Evolutionary conservation across 1,140 invertebrate genomes (phyloP).

Genomic region (Drosophila nebulosa): DNA sequence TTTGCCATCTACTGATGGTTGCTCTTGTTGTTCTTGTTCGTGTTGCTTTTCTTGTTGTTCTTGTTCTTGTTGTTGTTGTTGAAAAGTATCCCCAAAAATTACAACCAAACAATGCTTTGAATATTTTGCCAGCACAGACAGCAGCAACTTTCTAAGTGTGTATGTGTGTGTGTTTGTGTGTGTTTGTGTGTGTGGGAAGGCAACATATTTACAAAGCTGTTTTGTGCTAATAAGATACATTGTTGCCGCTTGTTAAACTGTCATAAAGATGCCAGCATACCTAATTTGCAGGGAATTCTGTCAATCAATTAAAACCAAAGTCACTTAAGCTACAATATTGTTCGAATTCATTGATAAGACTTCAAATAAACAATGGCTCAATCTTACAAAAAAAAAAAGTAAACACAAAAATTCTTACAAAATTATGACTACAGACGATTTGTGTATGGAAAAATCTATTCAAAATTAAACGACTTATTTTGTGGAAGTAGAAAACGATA

Average conservation of each 20-base stretch:
- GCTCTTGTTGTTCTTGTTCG: slow-evolving; percentile 17
- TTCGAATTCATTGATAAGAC: background rate
- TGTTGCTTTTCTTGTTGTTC: slow-evolving; percentile 19
- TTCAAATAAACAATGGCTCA: background rate
- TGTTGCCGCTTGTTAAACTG: background rate
- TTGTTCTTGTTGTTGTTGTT: slow-evolving; percentile 19
- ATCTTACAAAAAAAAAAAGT: too few species aligned
- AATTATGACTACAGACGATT: too few species aligned
- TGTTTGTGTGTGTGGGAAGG: slow-evolving; percentile 13
- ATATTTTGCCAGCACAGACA: slow-evolving; percentile 43
- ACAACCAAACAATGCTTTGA: slow-evolving; percentile 63
- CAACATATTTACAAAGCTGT: slow-evolving; percentile 59
- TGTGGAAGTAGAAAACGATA: too few species aligned
- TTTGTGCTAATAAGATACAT: slow-evolving; percentile 74
- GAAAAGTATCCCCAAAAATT: slow-evolving; percentile 66
- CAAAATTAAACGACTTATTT: too few species aligned
- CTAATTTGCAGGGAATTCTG: background rate
- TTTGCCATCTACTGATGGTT: slow-evolving; percentile 22
- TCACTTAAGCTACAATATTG: background rate
- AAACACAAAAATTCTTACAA: too few species aligned
- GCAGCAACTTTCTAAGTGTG: too few species aligned
- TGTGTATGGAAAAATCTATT: too few species aligned
- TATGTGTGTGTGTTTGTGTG: background rate
- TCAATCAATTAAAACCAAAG: background rate
- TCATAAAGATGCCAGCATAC: background rate